Percentiles rank a stretch among this genome's conserved stretches.
phyloP scores from a whole-genome alignment of 35 echinoderm and acorn worm species.

The Apostichopus parvimensis region DNA sequence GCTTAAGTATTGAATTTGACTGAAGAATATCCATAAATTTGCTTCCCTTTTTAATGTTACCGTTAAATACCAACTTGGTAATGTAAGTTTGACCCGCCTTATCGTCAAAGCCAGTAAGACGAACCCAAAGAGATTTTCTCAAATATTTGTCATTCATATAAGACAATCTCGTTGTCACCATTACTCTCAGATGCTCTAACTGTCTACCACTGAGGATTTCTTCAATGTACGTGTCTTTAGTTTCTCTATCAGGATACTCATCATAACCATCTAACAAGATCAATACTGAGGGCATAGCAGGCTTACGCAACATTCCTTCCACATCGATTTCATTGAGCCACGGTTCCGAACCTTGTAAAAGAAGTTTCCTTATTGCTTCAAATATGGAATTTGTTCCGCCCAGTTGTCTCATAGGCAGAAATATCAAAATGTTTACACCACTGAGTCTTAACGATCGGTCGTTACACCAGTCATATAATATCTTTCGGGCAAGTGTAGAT shows the following conservation, averaged over 20 bases:
- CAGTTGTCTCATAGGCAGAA: background rate
- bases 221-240: background rate
- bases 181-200: background rate
- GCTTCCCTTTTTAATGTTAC: too few species aligned
- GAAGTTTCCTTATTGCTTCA: background rate
- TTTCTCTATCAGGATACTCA: constrained; percentile 4
- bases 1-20: background rate
- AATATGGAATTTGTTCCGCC: background rate
- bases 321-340: background rate
- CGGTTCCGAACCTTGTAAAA: background rate
- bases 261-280: constrained; percentile 26
- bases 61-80: background rate
- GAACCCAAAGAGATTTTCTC: background rate
- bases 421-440: background rate
- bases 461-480: constrained; percentile 12
- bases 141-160: background rate
- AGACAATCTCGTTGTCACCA: background rate
- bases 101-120: background rate
- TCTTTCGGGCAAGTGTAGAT: background rate
- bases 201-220: background rate
- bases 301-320: background rate
- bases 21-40: background rate
- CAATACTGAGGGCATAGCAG: background rate
- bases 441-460: background rate
- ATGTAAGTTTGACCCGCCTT: background rate